Evolutionary conservation across 2,797 vertebrate species (phyloP).

Genomic region (Scleropages formosus): DNA sequence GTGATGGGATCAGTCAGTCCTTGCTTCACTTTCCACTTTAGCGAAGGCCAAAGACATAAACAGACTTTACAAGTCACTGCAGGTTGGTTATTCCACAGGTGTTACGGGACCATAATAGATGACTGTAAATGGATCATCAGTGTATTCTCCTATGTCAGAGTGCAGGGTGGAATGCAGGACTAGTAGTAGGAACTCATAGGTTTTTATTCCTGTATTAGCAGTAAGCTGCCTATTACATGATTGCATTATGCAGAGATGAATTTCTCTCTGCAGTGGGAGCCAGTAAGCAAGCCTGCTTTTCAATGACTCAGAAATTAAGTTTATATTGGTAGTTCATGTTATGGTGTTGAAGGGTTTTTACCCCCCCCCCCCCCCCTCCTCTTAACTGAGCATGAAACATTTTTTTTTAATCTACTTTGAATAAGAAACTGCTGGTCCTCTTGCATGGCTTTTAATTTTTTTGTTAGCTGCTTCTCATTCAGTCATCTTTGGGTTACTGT

Average conservation of each 20-base stretch:
- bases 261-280: not conserved
- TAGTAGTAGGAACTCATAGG: not conserved
- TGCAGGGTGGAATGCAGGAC: not conserved
- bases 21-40: not conserved
- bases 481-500: not conserved
- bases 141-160: not conserved
- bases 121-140: conserved; percentile 19
- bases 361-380: too few relatives aligned
- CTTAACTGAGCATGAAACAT: too few relatives aligned
- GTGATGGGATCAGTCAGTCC: not conserved
- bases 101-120: not conserved
- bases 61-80: conserved; percentile 23
- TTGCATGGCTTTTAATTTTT: not conserved
- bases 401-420: too few relatives aligned
- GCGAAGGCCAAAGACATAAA: conserved; percentile 22
- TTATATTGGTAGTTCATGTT: not conserved
- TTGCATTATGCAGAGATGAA: not conserved
- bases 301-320: not conserved
- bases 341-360: too few relatives aligned
- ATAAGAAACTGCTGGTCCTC: not conserved
- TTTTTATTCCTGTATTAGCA: not conserved
- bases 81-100: not conserved
- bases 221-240: too few relatives aligned
- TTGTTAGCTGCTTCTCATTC: not conserved
- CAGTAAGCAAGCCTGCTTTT: not conserved